Evolutionary conservation across 2,797 vertebrate genomes (phyloP).

Genomic region (Lepidocolaptes lacrymiger): DNA sequence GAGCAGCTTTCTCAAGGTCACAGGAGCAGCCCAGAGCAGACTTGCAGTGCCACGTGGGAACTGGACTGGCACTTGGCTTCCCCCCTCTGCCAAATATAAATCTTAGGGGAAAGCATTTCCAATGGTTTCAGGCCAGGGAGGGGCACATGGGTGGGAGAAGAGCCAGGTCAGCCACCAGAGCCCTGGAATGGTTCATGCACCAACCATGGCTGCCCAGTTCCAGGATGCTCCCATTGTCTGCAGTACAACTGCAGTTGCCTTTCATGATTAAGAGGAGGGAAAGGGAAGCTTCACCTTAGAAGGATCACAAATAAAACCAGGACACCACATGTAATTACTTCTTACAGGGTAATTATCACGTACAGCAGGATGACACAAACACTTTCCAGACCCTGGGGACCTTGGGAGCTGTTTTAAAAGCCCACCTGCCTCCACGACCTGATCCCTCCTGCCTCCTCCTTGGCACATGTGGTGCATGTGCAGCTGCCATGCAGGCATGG

Average conservation of each 20-base stretch:
- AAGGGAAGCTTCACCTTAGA: not conserved
- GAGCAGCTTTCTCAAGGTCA: not conserved
- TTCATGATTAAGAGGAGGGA: not conserved
- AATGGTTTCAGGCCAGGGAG: not conserved
- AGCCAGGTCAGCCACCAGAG: not conserved
- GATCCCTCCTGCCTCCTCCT: not conserved
- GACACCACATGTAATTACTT: not conserved
- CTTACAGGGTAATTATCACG: not conserved
- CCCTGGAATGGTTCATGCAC: not conserved
- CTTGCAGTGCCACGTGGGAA: rapidly evolving
- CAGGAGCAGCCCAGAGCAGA: not conserved
- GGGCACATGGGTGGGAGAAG: not conserved
- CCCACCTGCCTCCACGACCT: not conserved
- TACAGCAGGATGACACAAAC: not conserved
- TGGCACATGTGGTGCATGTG: rapidly evolving
- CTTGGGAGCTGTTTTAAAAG: constrained; percentile 19
- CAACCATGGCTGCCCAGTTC: rapidly evolving
- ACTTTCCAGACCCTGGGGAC: not conserved
- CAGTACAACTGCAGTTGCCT: not conserved
- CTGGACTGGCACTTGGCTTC: not conserved
- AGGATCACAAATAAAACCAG: not conserved
- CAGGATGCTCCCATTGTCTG: not conserved
- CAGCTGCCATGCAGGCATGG: not conserved
- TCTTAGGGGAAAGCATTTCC: not conserved
- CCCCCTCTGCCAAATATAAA: not conserved